Evolutionary conservation across 2,888 invertebrate species (phyloP).

Genomic region (Leptinotarsa rubiginosa): DNA sequence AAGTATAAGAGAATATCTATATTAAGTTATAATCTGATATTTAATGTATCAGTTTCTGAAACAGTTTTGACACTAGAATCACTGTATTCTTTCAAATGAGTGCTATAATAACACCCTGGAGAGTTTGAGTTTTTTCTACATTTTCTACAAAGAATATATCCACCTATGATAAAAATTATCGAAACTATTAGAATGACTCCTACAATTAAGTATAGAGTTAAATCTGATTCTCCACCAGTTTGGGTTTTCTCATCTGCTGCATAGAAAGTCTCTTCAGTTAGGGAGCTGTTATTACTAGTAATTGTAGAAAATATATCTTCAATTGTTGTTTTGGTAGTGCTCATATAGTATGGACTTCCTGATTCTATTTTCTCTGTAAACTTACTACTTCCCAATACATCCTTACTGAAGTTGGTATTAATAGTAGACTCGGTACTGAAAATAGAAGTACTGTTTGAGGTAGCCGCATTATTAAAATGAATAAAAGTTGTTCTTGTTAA

Average conservation of each 20-base stretch:
- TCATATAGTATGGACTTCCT: neutral
- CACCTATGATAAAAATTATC: conserved; percentile 45
- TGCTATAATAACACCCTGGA: conserved; percentile 45
- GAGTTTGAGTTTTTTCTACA: conserved; percentile 44
- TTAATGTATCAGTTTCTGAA: conserved; percentile 14
- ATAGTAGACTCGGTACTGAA: neutral
- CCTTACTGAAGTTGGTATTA: neutral
- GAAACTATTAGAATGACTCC: conserved; percentile 51
- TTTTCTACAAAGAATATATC: conserved; percentile 48
- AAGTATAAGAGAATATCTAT: neutral
- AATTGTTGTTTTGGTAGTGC: neutral
- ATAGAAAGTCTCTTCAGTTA: neutral
- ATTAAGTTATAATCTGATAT: conserved; percentile 17
- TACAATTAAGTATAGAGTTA: conserved; percentile 45
- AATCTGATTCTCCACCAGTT: neutral
- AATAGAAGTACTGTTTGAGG: neutral
- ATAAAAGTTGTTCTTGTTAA: neutral
- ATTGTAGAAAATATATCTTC: conserved; percentile 12
- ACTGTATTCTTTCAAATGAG: conserved; percentile 42
- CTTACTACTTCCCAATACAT: neutral
- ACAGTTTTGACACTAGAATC: conserved; percentile 30
- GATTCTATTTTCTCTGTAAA: neutral
- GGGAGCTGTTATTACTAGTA: neutral
- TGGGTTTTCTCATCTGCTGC: neutral
- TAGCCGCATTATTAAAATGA: neutral